Percentiles rank a stretch among this genome's conserved stretches.
Conservation (phyloP, 2,113 vertebrate species). For the Physeter macrocephalus region DNA sequence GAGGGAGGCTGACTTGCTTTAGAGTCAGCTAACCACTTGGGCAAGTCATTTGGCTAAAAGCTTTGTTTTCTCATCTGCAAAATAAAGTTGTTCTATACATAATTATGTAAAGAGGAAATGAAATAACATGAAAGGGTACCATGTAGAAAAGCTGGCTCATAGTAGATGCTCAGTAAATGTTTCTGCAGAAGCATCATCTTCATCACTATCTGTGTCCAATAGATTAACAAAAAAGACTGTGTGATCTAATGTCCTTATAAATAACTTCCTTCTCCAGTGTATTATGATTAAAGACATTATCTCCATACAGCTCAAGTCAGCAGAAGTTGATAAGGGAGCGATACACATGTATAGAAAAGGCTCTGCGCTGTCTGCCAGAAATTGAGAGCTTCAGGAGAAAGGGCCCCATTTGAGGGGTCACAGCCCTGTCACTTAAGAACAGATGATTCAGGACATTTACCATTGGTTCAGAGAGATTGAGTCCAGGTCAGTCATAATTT, state of each 20-base stretch:
- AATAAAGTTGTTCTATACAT: neutral
- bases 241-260: neutral
- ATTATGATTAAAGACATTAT: neutral
- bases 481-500: neutral
- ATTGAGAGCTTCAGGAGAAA: neutral
- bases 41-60: neutral
- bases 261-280: neutral
- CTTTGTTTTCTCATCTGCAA: constrained; percentile 1
- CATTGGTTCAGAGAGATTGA: neutral
- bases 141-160: neutral
- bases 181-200: neutral
- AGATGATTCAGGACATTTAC: neutral
- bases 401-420: neutral
- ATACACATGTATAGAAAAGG: neutral
- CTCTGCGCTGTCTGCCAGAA: neutral
- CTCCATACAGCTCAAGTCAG: neutral
- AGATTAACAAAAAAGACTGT: neutral
- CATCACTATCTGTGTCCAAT: neutral
- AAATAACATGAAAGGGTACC: neutral
- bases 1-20: neutral
- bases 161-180: no score
- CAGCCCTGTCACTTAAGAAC: neutral
- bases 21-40: neutral
- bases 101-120: neutral
- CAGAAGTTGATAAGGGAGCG: neutral